These are phyloP conservation scores for Eonycteris spelaea DNA, from an alignment of 2,113 vertebrate genomes.

Conservation along the genomic window DNA sequence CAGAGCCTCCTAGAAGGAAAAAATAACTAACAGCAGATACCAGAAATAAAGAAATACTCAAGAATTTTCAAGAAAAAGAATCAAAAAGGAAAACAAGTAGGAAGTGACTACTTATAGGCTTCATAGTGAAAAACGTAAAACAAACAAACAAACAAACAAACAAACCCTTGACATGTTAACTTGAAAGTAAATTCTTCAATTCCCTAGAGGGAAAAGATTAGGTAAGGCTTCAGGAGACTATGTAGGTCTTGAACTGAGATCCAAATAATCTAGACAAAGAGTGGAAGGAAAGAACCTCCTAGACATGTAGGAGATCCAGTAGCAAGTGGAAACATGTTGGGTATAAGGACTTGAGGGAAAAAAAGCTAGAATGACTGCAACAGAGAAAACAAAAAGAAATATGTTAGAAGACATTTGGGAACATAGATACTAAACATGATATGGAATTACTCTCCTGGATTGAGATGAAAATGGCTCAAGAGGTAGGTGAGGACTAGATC, in stretches of 20 bases:
- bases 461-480: background rate
- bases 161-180: background rate
- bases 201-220: background rate
- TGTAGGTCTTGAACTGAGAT: background rate
- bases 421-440: background rate
- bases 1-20: background rate
- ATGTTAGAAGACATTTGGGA: background rate
- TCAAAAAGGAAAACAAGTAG: background rate
- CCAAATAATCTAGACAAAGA: background rate
- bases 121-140: background rate
- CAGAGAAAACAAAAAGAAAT: background rate
- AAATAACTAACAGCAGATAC: background rate
- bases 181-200: background rate
- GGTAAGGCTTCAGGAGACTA: background rate
- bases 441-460: background rate
- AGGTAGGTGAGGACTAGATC: background rate
- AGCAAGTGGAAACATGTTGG: background rate
- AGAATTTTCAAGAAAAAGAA: background rate
- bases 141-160: no score
- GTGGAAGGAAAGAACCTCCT: background rate
- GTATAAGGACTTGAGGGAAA: background rate
- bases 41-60: background rate
- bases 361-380: background rate
- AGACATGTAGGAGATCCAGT: background rate
- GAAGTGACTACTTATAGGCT: background rate